A percentile compares a stretch with the other conserved stretches of the same genome.
These are phyloP conservation scores for Pristiophorus japonicus DNA, from an alignment of 2,113 vertebrate genomes.

Conservation along the genomic window DNA sequence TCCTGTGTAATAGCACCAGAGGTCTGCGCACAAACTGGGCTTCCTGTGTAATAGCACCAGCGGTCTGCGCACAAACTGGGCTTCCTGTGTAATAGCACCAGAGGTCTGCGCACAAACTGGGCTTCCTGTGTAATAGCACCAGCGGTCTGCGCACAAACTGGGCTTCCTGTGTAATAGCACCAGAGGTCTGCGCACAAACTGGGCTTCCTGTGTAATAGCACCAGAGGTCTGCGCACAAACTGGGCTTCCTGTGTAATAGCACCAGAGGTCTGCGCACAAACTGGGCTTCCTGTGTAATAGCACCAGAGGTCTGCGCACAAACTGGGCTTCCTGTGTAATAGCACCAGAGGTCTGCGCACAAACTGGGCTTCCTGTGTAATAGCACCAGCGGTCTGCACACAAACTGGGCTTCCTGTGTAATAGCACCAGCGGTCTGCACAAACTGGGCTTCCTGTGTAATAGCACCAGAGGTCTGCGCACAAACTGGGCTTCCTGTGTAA, in stretches of 20 bases:
- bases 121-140: background rate
- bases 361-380: background rate
- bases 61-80: background rate
- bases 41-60: background rate
- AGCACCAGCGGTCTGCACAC: background rate
- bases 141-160: background rate
- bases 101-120: background rate
- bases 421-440: background rate
- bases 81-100: background rate
- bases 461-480: background rate
- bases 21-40: background rate
- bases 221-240: background rate
- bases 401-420: background rate
- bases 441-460: background rate
- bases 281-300: too few relatives aligned
- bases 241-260: background rate
- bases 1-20: background rate
- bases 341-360: background rate
- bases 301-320: background rate
- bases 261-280: background rate
- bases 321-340: too few relatives aligned
- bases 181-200: background rate
- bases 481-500: background rate
- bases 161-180: background rate
- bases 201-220: background rate